A percentile compares a stretch with the other conserved stretches of the same genome.
Conservation (phyloP, 2,888 invertebrate genomes). For the Andrena trimmerana region DNA sequence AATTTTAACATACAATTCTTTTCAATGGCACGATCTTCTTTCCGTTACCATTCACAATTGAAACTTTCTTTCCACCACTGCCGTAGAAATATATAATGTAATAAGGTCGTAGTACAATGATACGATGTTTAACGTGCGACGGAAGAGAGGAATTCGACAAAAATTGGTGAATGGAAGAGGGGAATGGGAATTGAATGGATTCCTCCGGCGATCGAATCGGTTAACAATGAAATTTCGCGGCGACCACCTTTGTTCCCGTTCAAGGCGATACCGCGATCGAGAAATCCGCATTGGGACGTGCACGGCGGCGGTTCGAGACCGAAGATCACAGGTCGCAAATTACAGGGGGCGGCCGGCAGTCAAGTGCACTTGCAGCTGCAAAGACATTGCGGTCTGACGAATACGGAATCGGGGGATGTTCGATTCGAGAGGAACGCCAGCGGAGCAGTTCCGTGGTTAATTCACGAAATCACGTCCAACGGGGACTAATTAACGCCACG, state of each 20-base stretch:
- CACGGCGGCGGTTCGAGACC: constrained; percentile 4
- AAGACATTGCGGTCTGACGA: constrained; percentile 45
- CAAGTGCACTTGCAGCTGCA: constrained; percentile 35
- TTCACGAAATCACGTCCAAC: constrained; percentile 45
- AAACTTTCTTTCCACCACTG: too few species aligned
- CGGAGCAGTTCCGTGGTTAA: constrained; percentile 43
- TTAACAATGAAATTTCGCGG: constrained; percentile 20
- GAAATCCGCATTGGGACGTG: constrained; percentile 21
- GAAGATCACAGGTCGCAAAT: constrained; percentile 61
- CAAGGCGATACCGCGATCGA: constrained; percentile 20
- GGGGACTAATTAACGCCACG: constrained; percentile 35
- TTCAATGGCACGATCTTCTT: too few species aligned
- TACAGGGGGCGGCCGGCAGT: constrained; percentile 35
- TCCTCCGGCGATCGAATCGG: not conserved
- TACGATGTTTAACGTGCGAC: too few species aligned
- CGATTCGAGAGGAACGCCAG: constrained; percentile 23
- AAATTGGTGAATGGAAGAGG: not conserved
- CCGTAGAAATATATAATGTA: too few species aligned
- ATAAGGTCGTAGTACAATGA: too few species aligned
- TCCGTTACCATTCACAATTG: too few species aligned
- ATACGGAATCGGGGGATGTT: constrained; percentile 29
- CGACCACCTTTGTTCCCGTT: constrained; percentile 18
- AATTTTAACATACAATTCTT: too few species aligned
- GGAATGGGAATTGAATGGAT: constrained; percentile 7
- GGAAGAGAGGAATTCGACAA: not conserved